A percentile compares a stretch with the other conserved stretches of the same genome.
Conservation (phyloP, 2,888 invertebrate genomes). For the Lathronympha strigana region DNA sequence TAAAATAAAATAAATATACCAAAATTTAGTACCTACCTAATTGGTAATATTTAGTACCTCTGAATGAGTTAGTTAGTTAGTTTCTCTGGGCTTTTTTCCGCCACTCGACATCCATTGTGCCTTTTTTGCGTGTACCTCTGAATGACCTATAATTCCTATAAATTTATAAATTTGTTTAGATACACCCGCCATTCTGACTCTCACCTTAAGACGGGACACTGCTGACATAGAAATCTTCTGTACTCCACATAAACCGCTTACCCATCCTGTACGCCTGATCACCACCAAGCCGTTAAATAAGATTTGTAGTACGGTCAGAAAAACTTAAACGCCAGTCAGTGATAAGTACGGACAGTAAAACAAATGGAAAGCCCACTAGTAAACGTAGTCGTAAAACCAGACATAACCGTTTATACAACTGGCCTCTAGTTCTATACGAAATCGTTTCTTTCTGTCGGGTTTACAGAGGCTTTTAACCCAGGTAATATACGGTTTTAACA, state of each 20-base stretch:
- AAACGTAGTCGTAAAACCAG: conserved; percentile 17
- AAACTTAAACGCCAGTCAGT: conserved; percentile 21
- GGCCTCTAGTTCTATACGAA: background rate
- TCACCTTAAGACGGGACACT: no score
- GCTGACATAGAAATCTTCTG: background rate
- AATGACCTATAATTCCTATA: no score
- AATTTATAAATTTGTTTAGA: no score
- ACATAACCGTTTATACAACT: conserved; percentile 18
- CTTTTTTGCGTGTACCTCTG: no score
- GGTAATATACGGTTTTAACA: no score
- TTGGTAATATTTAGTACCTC: no score
- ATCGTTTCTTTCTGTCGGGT: background rate
- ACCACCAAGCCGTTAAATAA: background rate
- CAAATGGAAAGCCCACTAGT: conserved; percentile 30
- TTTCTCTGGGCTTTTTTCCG: no score
- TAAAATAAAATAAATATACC: no score
- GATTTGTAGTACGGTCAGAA: conserved; percentile 9
- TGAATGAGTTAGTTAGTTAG: no score
- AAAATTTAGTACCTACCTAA: no score
- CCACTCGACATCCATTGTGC: no score
- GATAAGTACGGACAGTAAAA: conserved; percentile 31
- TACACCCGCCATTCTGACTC: no score
- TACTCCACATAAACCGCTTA: background rate
- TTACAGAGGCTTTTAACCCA: background rate
- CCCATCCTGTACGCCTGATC: background rate